Evolutionary conservation across 2,113 vertebrate genomes (phyloP).

Genomic region (Pipra filicauda): DNA sequence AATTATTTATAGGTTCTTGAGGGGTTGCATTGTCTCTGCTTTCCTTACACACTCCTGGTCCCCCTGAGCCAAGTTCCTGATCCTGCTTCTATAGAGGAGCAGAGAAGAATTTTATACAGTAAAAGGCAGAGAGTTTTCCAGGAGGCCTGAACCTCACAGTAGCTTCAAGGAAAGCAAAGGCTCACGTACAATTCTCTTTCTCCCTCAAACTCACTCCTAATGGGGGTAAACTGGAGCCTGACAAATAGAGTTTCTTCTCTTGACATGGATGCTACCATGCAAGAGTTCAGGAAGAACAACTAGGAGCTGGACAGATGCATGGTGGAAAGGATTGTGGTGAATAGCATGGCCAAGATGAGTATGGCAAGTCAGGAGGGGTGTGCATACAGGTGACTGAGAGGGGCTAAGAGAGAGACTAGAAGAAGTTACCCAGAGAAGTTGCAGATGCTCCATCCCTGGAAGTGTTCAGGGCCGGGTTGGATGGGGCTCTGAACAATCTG

Average conservation of each 20-base stretch:
- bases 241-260: background rate
- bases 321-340: background rate
- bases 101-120: background rate
- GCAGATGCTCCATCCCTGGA: background rate
- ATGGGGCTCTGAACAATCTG: background rate
- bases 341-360: background rate
- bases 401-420: background rate
- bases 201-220: background rate
- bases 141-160: background rate
- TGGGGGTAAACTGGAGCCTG: background rate
- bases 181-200: background rate
- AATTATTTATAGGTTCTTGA: background rate
- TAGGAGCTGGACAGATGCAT: background rate
- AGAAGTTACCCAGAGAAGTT: background rate
- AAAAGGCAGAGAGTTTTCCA: background rate
- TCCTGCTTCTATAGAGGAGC: background rate
- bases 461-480: background rate
- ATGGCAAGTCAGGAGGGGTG: background rate
- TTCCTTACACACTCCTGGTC: background rate
- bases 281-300: background rate
- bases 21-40: background rate
- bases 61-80: background rate
- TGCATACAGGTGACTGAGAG: background rate
- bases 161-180: background rate
- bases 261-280: accelerated